These are phyloP conservation scores for Phania funesta DNA, from an alignment of 2,888 invertebrate genomes.

Conservation along the genomic window DNA sequence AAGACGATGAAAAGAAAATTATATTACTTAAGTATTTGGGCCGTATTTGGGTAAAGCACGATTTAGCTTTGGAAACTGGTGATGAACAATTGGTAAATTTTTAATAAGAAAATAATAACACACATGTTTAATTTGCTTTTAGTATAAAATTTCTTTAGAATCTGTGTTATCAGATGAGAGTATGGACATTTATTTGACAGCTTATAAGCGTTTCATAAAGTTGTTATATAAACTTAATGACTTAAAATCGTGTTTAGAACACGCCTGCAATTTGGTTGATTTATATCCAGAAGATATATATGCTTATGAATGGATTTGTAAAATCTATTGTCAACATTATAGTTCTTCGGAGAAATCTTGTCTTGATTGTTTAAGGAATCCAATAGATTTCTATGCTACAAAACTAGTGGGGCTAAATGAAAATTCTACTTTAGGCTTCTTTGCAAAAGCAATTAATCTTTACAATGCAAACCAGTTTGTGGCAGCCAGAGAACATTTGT, in stretches of 20 bases:
- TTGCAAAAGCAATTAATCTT: slow-evolving; percentile 83
- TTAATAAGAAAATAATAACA: neutral
- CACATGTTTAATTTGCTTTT: neutral
- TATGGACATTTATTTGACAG: slow-evolving; percentile 65
- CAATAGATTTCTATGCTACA: slow-evolving; percentile 82
- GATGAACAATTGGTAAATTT: slow-evolving; percentile 72
- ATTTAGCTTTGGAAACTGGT: slow-evolving; percentile 64
- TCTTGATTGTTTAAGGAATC: slow-evolving; percentile 65
- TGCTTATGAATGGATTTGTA: slow-evolving; percentile 84
- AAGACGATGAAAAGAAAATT: slow-evolving; percentile 59
- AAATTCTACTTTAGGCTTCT: slow-evolving; percentile 83
- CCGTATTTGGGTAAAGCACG: slow-evolving; percentile 72
- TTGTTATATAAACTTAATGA: slow-evolving; percentile 78
- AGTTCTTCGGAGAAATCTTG: slow-evolving; percentile 66
- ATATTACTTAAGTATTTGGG: slow-evolving; percentile 74
- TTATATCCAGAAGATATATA: slow-evolving; percentile 81
- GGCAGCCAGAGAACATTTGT: slow-evolving; percentile 82
- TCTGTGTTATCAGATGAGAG: slow-evolving; percentile 67
- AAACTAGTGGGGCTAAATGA: slow-evolving; percentile 82
- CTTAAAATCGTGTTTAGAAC: slow-evolving; percentile 79
- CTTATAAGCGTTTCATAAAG: slow-evolving; percentile 77
- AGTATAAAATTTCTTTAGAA: slow-evolving; percentile 75
- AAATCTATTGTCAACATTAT: slow-evolving; percentile 82
- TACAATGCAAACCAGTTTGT: slow-evolving; percentile 82
- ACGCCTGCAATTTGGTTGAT: slow-evolving; percentile 81